These are phyloP conservation scores for Embidobia sp. DNA, from an alignment of 2,888 invertebrate genomes.

Conservation along the genomic window DNA sequence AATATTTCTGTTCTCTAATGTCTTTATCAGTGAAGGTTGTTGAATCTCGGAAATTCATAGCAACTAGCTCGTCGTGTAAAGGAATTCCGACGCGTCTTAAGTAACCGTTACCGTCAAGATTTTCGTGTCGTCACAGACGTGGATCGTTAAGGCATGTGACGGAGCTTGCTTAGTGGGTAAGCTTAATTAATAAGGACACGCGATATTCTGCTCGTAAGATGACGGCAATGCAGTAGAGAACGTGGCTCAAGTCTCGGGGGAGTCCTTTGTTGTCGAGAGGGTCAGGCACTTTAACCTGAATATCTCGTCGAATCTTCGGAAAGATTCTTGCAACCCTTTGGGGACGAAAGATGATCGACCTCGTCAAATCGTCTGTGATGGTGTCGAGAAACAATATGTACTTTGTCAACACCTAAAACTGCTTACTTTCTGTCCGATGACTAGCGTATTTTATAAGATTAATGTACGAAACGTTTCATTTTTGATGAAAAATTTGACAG, in stretches of 20 bases:
- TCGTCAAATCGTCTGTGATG: constrained; percentile 26
- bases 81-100: constrained; percentile 57
- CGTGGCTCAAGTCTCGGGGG: constrained; percentile 75
- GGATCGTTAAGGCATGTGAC: constrained; percentile 80
- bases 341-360: constrained; percentile 48
- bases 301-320: constrained; percentile 64
- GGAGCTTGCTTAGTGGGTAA: constrained; percentile 77
- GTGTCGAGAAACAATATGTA: constrained; percentile 22
- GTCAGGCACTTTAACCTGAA: constrained; percentile 79
- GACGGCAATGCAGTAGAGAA: constrained; percentile 71
- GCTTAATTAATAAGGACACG: constrained; percentile 82
- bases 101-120: constrained; percentile 56
- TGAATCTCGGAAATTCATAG: constrained; percentile 20
- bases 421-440: no score
- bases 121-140: constrained; percentile 64
- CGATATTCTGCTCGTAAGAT: constrained; percentile 79
- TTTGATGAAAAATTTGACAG: no score
- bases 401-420: constrained; percentile 29
- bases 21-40: no score
- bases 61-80: constrained; percentile 24
- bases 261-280: constrained; percentile 81
- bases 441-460: no score
- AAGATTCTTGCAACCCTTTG: constrained; percentile 64
- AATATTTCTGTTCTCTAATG: no score
- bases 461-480: no score